These are phyloP conservation scores for Leuctra nigra DNA, from an alignment of 2,888 invertebrate species.

Conservation along the genomic window DNA sequence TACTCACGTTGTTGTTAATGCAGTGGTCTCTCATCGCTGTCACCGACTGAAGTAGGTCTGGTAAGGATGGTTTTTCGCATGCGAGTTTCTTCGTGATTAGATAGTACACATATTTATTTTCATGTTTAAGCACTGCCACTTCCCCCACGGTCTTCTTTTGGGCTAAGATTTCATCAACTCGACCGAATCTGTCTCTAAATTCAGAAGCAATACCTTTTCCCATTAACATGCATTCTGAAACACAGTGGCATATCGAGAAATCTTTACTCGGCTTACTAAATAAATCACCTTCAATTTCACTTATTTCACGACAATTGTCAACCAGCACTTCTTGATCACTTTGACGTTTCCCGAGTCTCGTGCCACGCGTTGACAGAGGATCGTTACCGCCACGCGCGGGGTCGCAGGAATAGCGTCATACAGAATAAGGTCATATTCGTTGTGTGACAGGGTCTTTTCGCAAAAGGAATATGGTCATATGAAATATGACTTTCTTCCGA, in stretches of 20 bases:
- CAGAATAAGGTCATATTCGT: too few species aligned
- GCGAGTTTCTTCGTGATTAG: constrained; percentile 37
- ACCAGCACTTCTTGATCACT: too few species aligned
- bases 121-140: constrained; percentile 1
- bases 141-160: constrained; percentile 9
- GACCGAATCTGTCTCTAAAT: not conserved
- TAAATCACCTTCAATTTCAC: too few species aligned
- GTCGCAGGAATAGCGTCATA: too few species aligned
- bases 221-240: not conserved
- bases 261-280: too few species aligned
- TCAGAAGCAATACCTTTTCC: constrained; percentile 1
- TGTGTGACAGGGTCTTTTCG: too few species aligned
- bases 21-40: constrained; percentile 36
- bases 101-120: constrained; percentile 29
- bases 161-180: not conserved
- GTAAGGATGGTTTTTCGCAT: constrained; percentile 38
- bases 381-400: too few species aligned
- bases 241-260: constrained; percentile 5
- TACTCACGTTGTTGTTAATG: constrained; percentile 33
- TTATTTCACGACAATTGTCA: too few species aligned
- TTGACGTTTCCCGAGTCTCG: too few species aligned
- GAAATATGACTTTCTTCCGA: too few species aligned
- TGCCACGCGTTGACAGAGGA: too few species aligned
- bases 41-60: constrained; percentile 35
- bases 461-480: too few species aligned